These are phyloP conservation scores for Neofelis nebulosa DNA, from an alignment of 2,113 vertebrate species.

Conservation along the genomic window DNA sequence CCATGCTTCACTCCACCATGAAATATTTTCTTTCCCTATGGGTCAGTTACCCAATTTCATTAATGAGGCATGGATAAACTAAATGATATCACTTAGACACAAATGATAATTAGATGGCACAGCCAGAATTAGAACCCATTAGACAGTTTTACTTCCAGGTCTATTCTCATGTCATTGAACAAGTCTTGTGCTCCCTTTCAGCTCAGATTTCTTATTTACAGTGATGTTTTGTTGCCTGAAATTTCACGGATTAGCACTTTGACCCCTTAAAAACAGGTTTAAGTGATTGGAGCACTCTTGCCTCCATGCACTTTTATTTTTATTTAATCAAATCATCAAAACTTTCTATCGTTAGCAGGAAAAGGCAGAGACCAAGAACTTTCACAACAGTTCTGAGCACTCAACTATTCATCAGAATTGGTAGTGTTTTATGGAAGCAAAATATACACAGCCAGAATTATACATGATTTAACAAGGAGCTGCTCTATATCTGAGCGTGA, in stretches of 20 bases:
- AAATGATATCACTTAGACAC: constrained; percentile 57
- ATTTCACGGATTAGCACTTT: constrained; percentile 50
- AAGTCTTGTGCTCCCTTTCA: background rate
- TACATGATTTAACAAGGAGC: background rate
- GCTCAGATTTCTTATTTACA: constrained; percentile 65
- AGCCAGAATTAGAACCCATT: constrained; percentile 57
- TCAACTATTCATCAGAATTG: background rate
- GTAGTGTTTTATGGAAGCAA: constrained; percentile 43
- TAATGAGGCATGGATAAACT: constrained; percentile 57
- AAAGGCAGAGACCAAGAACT: constrained; percentile 44
- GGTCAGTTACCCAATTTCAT: constrained; percentile 50
- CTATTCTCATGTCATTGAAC: constrained; percentile 44
- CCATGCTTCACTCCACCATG: background rate
- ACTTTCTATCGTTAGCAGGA: constrained; percentile 69
- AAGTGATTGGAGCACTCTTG: background rate
- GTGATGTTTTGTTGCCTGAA: constrained; percentile 45
- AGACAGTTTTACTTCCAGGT: constrained; percentile 53
- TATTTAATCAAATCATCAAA: constrained; percentile 56
- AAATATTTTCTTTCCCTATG: background rate
- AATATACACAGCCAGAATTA: background rate
- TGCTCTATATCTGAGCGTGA: background rate
- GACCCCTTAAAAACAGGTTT: constrained; percentile 25
- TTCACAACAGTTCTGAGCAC: background rate
- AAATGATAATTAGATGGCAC: constrained; percentile 54
- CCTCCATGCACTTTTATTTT: constrained; percentile 50